A percentile compares a stretch with the other conserved stretches of the same genome.
Evolutionary conservation across 2,797 vertebrate species (phyloP).

Genomic region (Bovichtus diacanthus): DNA sequence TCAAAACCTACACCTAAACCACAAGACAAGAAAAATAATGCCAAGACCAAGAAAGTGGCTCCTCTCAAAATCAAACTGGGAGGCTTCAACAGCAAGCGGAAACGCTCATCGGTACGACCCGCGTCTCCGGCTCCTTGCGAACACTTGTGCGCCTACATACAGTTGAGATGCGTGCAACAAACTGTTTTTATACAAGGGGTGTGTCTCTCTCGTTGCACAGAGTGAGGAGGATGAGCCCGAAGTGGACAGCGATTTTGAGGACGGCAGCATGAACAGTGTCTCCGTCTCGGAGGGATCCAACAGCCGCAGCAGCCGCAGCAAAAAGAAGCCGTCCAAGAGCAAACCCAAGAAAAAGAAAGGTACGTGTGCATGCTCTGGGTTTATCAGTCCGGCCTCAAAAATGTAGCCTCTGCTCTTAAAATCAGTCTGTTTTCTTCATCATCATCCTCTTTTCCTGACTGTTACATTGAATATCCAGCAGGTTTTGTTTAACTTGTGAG

Average conservation of each 20-base stretch:
- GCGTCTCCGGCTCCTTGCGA: too few relatives aligned
- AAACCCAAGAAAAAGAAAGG: conserved; percentile 93
- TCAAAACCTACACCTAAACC: conserved; percentile 91
- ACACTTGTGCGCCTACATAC: neutral
- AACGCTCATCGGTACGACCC: conserved; percentile 93
- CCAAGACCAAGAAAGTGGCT: conserved; percentile 97
- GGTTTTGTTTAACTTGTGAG: neutral
- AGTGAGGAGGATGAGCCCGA: conserved; percentile 98
- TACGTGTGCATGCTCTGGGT: conserved; percentile 3
- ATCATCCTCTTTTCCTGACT: neutral
- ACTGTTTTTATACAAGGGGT: neutral
- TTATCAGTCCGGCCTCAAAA: neutral
- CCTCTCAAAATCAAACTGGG: conserved; percentile 98
- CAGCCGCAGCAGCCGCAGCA: conserved; percentile 94
- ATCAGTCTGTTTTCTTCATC: neutral
- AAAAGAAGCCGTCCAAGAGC: conserved; percentile 91
- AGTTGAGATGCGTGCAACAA: too few relatives aligned
- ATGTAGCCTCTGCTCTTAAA: too few relatives aligned
- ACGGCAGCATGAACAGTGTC: conserved; percentile 95
- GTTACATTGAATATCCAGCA: too few relatives aligned
- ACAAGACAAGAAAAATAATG: conserved; percentile 94
- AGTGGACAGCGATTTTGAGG: conserved; percentile 96
- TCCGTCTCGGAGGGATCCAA: conserved; percentile 96
- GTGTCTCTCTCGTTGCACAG: conserved; percentile 62
- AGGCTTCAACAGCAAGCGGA: conserved; percentile 96